Percentiles rank a stretch among this genome's conserved stretches.
Evolutionary conservation across 2,888 invertebrate genomes (phyloP).

Genomic region (Ectropis crepuscularia): DNA sequence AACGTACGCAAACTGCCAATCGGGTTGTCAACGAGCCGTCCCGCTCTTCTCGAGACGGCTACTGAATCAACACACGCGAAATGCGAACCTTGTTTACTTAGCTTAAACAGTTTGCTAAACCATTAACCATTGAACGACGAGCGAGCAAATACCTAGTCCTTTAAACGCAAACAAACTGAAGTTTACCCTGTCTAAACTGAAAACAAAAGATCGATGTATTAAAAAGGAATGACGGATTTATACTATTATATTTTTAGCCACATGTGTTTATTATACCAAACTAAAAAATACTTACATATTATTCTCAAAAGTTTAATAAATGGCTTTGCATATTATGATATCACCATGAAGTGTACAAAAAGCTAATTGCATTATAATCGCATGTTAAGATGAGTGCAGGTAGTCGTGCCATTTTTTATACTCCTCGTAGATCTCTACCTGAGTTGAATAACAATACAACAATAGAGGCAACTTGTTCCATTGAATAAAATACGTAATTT

Average conservation of each 20-base stretch:
- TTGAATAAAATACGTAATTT: slow-evolving; percentile 11
- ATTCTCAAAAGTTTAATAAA: slow-evolving; percentile 2
- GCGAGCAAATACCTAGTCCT: slow-evolving; percentile 42
- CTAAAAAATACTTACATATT: neutral
- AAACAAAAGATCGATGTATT: slow-evolving; percentile 29
- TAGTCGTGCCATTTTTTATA: slow-evolving; percentile 26
- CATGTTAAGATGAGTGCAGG: slow-evolving; percentile 23
- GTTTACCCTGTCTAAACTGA: slow-evolving; percentile 29
- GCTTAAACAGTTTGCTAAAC: slow-evolving; percentile 64
- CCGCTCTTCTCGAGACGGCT: slow-evolving; percentile 54
- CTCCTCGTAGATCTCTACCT: slow-evolving; percentile 9
- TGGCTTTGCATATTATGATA: slow-evolving; percentile 10
- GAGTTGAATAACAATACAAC: slow-evolving; percentile 19
- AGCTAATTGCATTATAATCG: slow-evolving; percentile 25
- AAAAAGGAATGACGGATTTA: slow-evolving; percentile 14
- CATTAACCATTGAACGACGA: slow-evolving; percentile 60
- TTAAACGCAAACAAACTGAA: slow-evolving; percentile 23
- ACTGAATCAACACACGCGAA: slow-evolving; percentile 65
- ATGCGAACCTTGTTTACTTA: slow-evolving; percentile 65
- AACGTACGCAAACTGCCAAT: slow-evolving; percentile 75
- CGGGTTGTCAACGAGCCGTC: slow-evolving; percentile 66
- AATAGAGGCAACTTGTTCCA: slow-evolving; percentile 17
- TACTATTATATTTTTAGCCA: slow-evolving; percentile 3
- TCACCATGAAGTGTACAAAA: slow-evolving; percentile 18
- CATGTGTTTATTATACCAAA: neutral